phyloP scores from a whole-genome alignment of 2,113 vertebrate genomes.

The Pygoscelis antarcticus region DNA sequence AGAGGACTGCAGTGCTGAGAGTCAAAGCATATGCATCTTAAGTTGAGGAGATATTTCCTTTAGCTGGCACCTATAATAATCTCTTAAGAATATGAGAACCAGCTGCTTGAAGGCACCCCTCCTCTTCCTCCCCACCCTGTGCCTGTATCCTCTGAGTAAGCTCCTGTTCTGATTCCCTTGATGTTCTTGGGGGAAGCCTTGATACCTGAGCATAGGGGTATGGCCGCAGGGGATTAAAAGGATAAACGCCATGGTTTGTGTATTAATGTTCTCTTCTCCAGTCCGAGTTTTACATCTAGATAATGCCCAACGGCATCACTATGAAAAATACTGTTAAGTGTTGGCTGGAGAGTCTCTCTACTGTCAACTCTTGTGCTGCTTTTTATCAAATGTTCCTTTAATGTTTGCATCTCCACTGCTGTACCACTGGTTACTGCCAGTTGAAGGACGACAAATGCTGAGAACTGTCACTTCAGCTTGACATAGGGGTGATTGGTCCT shows the following conservation, averaged over 20 bases:
- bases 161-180: not conserved
- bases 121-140: not conserved
- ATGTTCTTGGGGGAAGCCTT: not conserved
- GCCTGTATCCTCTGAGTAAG: not conserved
- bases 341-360: not conserved
- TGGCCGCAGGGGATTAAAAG: not conserved
- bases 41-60: constrained; percentile 33
- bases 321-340: not conserved
- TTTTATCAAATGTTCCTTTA: not conserved
- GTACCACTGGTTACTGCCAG: not conserved
- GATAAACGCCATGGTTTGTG: not conserved
- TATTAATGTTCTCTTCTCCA: not conserved
- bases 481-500: not conserved
- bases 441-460: not conserved
- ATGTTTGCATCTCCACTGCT: not conserved
- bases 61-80: not conserved
- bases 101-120: not conserved
- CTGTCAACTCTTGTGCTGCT: not conserved
- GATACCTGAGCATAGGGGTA: not conserved
- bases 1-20: not conserved
- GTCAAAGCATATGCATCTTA: not conserved
- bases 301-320: not conserved
- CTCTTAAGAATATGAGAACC: constrained; percentile 4
- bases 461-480: not conserved
- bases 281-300: not conserved